Conservation (phyloP, 2,797 vertebrate species). For the Pangasius krempfi region DNA sequence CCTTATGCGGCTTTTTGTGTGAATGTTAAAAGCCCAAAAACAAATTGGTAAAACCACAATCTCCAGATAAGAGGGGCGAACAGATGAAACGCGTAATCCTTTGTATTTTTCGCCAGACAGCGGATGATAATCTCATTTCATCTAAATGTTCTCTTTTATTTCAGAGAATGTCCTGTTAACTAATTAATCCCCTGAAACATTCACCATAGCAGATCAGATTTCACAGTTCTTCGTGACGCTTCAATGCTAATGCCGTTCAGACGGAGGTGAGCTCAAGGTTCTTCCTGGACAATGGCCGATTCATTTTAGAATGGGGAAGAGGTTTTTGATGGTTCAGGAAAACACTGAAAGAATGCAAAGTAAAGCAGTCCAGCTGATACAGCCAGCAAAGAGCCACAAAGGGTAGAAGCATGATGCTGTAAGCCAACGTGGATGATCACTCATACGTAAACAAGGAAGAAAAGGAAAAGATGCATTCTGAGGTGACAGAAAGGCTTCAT, state of each 20-base stretch:
- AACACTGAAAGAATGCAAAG: not conserved
- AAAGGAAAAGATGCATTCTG: not conserved
- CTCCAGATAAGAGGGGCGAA: constrained; percentile 67
- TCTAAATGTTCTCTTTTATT: constrained; percentile 64
- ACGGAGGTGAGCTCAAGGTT: constrained; percentile 31
- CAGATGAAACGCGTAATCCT: constrained; percentile 68
- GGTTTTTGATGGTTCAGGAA: constrained; percentile 17
- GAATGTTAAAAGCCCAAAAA: constrained; percentile 63
- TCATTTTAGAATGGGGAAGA: constrained; percentile 43
- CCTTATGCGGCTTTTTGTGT: constrained; percentile 54
- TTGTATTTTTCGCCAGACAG: constrained; percentile 62
- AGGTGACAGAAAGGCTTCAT: not conserved
- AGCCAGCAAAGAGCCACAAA: not conserved
- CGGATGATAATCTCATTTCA: constrained; percentile 68
- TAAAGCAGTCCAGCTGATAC: not conserved
- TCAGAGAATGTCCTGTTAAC: constrained; percentile 62
- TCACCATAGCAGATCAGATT: constrained; percentile 61
- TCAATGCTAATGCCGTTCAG: constrained; percentile 49
- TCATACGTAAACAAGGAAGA: not conserved
- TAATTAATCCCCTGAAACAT: constrained; percentile 69
- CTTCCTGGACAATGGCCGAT: constrained; percentile 47
- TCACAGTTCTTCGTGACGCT: constrained; percentile 55
- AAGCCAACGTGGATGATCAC: not conserved
- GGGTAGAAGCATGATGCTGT: not conserved
- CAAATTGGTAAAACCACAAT: constrained; percentile 69